Percentiles rank a stretch among this genome's conserved stretches.
These are phyloP conservation scores for Tretioscincus oriximinensis DNA, from an alignment of 2,113 vertebrate species.

Conservation along the genomic window DNA sequence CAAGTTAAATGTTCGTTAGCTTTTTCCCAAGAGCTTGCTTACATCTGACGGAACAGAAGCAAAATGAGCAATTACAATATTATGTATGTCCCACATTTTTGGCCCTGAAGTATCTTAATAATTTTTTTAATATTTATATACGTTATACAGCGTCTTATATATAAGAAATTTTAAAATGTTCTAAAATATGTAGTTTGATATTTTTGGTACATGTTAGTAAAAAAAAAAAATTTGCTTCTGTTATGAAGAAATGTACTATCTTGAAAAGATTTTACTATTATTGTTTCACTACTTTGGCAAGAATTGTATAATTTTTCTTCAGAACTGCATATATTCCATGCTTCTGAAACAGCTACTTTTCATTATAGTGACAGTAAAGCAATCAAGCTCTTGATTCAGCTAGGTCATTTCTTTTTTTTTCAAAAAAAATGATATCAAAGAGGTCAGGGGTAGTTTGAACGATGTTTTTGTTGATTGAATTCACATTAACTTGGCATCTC, in stretches of 20 bases:
- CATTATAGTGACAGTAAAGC: neutral
- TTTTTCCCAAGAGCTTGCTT: neutral
- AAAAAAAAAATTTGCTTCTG: neutral
- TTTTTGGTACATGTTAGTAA: neutral
- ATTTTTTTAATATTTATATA: neutral
- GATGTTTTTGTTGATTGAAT: neutral
- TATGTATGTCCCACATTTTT: neutral
- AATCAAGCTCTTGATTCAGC: neutral
- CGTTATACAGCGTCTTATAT: neutral
- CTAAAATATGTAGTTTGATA: no score
- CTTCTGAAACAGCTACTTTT: neutral
- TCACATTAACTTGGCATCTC: fast-evolving
- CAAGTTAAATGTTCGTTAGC: neutral
- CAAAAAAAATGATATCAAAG: neutral
- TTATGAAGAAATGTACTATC: neutral
- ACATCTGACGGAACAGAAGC: neutral
- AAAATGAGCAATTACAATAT: neutral
- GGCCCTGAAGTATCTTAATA: neutral
- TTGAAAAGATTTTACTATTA: neutral
- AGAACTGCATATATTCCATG: neutral
- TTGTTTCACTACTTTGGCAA: neutral
- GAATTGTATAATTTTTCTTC: neutral
- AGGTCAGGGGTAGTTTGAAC: neutral
- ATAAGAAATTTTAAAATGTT: neutral
- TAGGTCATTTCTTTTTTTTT: neutral